phyloP scores from a whole-genome alignment of 2,797 vertebrate genomes.

The Anolis apletophallus region DNA sequence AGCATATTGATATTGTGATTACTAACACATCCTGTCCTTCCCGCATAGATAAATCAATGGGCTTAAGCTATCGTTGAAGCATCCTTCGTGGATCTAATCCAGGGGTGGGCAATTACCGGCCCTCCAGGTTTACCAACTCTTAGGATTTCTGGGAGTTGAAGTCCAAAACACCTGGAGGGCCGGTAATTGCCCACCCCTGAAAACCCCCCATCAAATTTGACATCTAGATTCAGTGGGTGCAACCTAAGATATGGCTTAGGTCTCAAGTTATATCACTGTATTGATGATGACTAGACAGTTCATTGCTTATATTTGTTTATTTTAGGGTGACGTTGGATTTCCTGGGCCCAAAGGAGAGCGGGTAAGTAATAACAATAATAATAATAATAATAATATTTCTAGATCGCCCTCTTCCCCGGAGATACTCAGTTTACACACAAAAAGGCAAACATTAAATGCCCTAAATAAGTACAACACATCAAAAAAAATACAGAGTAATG shows the following conservation, averaged over 20 bases:
- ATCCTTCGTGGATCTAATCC: background rate
- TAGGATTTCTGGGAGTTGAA: no score
- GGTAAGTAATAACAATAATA: constrained; percentile 73
- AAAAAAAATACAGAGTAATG: no score
- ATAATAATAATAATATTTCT: no score
- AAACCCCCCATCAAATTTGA: background rate
- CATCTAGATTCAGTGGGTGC: background rate
- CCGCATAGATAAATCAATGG: background rate
- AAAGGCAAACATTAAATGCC: no score
- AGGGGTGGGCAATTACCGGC: no score
- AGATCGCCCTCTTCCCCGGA: no score
- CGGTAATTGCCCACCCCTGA: no score
- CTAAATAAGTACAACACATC: no score
- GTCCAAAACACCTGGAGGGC: no score
- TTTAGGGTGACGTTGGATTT: constrained; percentile 85
- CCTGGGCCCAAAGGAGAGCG: constrained; percentile 86
- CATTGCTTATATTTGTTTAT: background rate
- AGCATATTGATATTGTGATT: background rate
- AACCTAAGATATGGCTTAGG: background rate
- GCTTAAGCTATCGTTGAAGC: background rate
- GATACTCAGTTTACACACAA: no score
- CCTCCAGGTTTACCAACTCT: no score
- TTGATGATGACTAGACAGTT: background rate
- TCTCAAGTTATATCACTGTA: background rate
- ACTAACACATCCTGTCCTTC: background rate